Evolutionary conservation across 2,888 invertebrate genomes (phyloP).

Genomic region (Cheilosia vernalis): DNA sequence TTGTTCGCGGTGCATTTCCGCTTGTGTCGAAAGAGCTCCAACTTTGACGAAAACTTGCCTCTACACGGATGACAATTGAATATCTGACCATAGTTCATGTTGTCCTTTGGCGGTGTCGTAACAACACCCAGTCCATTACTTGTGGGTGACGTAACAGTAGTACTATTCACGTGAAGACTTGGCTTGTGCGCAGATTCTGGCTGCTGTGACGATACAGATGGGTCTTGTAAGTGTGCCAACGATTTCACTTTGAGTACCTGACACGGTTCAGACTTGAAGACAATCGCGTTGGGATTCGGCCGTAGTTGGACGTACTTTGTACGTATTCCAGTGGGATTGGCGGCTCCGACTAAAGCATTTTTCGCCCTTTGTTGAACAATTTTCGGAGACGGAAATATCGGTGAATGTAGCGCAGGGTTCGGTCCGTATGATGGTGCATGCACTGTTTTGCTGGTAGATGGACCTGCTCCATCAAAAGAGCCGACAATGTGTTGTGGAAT

Average conservation of each 20-base stretch:
- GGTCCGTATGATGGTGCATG: neutral
- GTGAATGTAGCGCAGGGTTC: conserved; percentile 1
- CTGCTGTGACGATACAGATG: conserved; percentile 66
- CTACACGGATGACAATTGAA: conserved; percentile 77
- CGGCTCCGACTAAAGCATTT: neutral
- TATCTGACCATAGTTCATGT: conserved; percentile 75
- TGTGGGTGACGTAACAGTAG: neutral
- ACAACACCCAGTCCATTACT: conserved; percentile 36
- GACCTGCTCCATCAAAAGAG: conserved; percentile 9
- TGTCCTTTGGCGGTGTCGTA: conserved; percentile 55
- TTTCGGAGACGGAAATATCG: conserved; percentile 33
- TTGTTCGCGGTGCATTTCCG: conserved; percentile 76
- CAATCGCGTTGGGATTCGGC: conserved; percentile 5
- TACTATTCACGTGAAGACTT: conserved; percentile 15
- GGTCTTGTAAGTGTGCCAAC: conserved; percentile 61
- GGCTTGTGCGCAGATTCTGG: conserved; percentile 54
- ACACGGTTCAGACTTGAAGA: conserved; percentile 38
- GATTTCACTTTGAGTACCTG: conserved; percentile 48
- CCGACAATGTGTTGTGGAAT: conserved; percentile 52
- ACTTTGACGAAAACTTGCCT: conserved; percentile 75
- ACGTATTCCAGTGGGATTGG: conserved; percentile 29
- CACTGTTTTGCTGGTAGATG: conserved; percentile 37
- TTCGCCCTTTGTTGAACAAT: conserved; percentile 7
- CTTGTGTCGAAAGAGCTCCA: conserved; percentile 77
- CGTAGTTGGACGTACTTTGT: conserved; percentile 52